Conservation (phyloP, 2,797 vertebrate species). For the Rhinogobio ventralis region DNA sequence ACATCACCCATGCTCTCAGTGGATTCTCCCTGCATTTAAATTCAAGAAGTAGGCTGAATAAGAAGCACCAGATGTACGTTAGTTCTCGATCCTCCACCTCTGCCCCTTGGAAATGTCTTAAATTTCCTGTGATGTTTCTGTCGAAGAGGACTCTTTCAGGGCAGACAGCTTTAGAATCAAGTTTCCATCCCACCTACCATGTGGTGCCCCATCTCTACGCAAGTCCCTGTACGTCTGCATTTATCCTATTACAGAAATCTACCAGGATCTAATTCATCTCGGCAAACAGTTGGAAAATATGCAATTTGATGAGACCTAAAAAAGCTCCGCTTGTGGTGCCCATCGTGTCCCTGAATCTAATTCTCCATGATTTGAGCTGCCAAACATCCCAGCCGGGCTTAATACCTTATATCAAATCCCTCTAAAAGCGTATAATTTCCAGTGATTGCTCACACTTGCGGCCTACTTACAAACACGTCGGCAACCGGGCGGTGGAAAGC, state of each 20-base stretch:
- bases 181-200: conserved; percentile 70
- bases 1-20: conserved; percentile 51
- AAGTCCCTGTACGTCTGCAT: conserved; percentile 68
- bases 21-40: conserved; percentile 16
- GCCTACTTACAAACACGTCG: conserved; percentile 75
- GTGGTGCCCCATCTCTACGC: conserved; percentile 60
- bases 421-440: conserved; percentile 81
- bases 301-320: conserved; percentile 70
- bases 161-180: conserved; percentile 65
- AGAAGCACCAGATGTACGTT: conserved; percentile 51
- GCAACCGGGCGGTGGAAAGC: conserved; percentile 68
- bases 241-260: conserved; percentile 80
- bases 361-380: conserved; percentile 70
- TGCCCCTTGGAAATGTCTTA: conserved; percentile 64
- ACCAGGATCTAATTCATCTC: conserved; percentile 75
- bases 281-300: conserved; percentile 78
- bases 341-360: conserved; percentile 76
- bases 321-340: conserved; percentile 78
- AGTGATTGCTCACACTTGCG: conserved; percentile 81
- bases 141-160: conserved; percentile 63
- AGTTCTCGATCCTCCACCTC: conserved; percentile 39
- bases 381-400: conserved; percentile 73
- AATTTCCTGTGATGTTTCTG: conserved; percentile 63
- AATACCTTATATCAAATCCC: conserved; percentile 81
- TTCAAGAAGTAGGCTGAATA: conserved; percentile 54